Conservation (phyloP, 2,113 vertebrate genomes). For the Arvicanthis niloticus region DNA sequence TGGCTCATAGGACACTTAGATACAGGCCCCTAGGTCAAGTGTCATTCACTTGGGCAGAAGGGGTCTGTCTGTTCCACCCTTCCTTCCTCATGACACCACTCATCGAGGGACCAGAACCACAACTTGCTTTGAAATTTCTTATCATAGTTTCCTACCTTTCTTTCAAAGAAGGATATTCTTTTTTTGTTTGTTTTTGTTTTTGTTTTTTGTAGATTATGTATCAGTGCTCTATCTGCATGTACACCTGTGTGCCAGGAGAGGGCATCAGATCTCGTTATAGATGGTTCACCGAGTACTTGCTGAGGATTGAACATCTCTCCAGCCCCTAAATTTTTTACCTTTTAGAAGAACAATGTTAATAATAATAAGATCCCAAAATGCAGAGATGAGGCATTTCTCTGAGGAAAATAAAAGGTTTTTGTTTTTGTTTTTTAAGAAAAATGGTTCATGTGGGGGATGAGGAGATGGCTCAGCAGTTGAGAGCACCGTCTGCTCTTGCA, state of each 20-base stretch:
- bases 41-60: neutral
- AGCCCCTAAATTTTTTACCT: neutral
- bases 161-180: slow-evolving; percentile 3
- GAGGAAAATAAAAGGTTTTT: neutral
- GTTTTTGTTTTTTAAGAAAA: slow-evolving; percentile 22
- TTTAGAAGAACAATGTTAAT: neutral
- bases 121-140: neutral
- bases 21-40: neutral
- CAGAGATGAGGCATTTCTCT: slow-evolving; percentile 3
- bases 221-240: too few relatives aligned
- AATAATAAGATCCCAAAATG: neutral
- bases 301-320: too few relatives aligned
- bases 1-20: neutral
- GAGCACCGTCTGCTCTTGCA: neutral
- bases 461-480: neutral
- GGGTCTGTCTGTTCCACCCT: neutral
- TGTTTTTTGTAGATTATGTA: neutral
- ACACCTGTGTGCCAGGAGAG: too few relatives aligned
- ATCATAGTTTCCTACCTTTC: neutral
- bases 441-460: neutral
- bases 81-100: neutral
- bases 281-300: too few relatives aligned
- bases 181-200: neutral
- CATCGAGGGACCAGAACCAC: neutral
- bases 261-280: too few relatives aligned